Base-by-base conservation (phyloP, 2,888 invertebrate genomes). In the Cactoblastis cactorum region DNA sequence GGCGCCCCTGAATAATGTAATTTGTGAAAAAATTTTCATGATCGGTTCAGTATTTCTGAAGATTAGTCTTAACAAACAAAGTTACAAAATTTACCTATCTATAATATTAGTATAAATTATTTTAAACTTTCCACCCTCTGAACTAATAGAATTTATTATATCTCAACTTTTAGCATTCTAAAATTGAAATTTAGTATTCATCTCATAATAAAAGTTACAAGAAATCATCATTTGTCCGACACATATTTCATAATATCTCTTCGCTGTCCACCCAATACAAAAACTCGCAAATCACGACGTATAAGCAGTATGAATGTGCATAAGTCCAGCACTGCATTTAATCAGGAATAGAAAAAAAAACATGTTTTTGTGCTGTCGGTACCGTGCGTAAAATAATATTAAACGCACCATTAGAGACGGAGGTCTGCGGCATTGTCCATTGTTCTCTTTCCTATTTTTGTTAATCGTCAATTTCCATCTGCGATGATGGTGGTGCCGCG, bases 331-430 rank as follows among this genome's bases (percentile, higher is more conserved):
- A 15, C 43, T 43, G 28, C 14, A 24, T 43, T 12, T 3, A 17
- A 19, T 22, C 17, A 41, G 24, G 22, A 22, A 41, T 11, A 41
- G 17, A 12, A n/a, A 19, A 6, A 41, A 24, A 41, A 22, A 8
- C 22, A 2, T 5, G 1, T 41, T 43, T 41, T 45, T 46, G 12
- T 50, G 38, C 43, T 52, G 54, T 57, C 62, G 19, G 65, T 67
- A 65, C 61, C 53, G 65, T 72, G 75, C 76, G 74, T 77, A 75
- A 79, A 77, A 73, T 74, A 74, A 78, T 75, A 80, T 82, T 81
- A 72, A 72, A 79, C 83, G 85, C 80, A 74, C 70, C 83, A 85
- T 85, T 86, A 80, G 72, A 74, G 60, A 74, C 50, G 67, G 72
- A 63, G 61, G 61, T 74, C 78, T 83, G 80, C 83, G 78, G 80